phyloP scores from a whole-genome alignment of 2,888 invertebrate species.

The Agapostemon virescens region DNA sequence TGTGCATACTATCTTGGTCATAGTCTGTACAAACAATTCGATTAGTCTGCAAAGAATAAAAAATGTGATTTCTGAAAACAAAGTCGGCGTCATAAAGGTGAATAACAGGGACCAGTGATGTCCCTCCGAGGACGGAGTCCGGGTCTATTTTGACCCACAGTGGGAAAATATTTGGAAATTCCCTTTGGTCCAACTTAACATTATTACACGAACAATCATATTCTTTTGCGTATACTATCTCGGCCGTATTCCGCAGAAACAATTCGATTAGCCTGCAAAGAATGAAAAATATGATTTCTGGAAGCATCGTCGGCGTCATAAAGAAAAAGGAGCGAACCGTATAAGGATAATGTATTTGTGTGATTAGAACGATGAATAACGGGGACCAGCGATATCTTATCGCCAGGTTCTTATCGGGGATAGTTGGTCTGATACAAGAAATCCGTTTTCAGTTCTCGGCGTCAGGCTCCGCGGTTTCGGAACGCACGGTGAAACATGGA shows the following conservation, averaged over 20 bases:
- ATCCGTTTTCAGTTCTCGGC: constrained; percentile 34
- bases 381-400: constrained; percentile 62
- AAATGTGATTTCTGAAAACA: background rate
- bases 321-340: constrained; percentile 7
- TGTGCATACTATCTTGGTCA: too few relatives aligned
- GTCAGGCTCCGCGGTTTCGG: constrained; percentile 17
- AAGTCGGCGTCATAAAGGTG: constrained; percentile 15
- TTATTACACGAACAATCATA: too few relatives aligned
- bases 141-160: too few relatives aligned
- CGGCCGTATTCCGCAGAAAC: background rate
- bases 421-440: constrained; percentile 52
- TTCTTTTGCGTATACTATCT: too few relatives aligned
- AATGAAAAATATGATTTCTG: background rate
- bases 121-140: too few relatives aligned
- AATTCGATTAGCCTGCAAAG: background rate
- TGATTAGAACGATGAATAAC: constrained; percentile 55
- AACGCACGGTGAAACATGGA: constrained; percentile 51
- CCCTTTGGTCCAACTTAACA: too few relatives aligned
- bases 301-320: background rate
- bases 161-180: too few relatives aligned
- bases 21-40: background rate
- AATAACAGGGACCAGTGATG: constrained; percentile 57
- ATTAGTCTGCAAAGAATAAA: background rate
- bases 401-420: constrained; percentile 57
- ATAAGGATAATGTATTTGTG: constrained; percentile 8